Evolutionary conservation across 2,888 invertebrate genomes (phyloP), one percentile per base, ranked within the genome.

Genomic region (Charanyca ferruginea): DNA sequence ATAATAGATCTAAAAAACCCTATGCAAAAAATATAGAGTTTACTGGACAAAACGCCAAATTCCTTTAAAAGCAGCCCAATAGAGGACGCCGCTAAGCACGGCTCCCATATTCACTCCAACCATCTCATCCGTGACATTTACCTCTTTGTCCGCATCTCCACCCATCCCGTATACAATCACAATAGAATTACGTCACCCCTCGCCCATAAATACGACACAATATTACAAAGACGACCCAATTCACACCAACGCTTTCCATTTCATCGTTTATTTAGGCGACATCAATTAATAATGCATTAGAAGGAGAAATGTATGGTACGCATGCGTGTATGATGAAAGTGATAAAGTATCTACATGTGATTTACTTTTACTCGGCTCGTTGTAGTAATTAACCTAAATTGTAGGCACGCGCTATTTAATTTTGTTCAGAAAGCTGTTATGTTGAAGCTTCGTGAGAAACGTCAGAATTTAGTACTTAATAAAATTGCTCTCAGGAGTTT

Each of bases 231-330:
- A 66, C 79, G 83, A 77, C 85, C 83, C 82, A 79, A 73, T 86
- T 89, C 74, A 58, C 67, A 67, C 81, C 65, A 78, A 69, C 87
- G 85, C 88, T 88, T 89, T 89, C 89, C 87, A 88, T 88, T 86
- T 83, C 87, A 66, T 80, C 73, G 75, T 77, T 65, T 77, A 81
- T 87, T 82, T 83, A 79, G 77, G 78, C 71, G 82, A 84, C 76
- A 77, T 85, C 83, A 87, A 88, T 88, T 87, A 88, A 85, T 84
- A 85, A 77, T 73, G 76, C 84, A 84, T 87, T 85, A 87, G 85
- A 84, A 76, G 77, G 73, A 80, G 84, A 80, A 84, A 81, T 84
- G 79, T 70, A 78, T 79, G 58, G 44, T 58, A 63, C 70, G 77
- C 73, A 78, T 70, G 59, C 83, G 77, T 80, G 78, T 77, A 58